Conservation (phyloP, 92 coral and sea anemone species). For the Metridium senile region DNA sequence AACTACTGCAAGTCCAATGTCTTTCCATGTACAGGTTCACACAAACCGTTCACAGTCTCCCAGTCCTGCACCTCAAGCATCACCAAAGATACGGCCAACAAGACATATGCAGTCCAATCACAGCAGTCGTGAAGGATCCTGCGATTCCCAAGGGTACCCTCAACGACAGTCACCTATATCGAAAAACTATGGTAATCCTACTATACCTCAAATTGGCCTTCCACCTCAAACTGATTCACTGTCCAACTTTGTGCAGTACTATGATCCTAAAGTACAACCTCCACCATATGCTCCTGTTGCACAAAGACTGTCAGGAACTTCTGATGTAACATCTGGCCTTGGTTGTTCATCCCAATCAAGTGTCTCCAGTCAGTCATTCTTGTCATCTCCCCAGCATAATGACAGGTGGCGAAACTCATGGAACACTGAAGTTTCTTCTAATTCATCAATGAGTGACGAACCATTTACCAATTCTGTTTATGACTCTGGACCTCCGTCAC, state of each 20-base stretch:
- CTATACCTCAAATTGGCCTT: constrained; percentile 36
- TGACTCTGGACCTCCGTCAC: constrained; percentile 88
- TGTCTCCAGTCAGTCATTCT: constrained; percentile 49
- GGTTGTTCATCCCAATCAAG: constrained; percentile 56
- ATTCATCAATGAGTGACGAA: constrained; percentile 89
- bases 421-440: constrained; percentile 88
- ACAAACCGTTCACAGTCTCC: constrained; percentile 36
- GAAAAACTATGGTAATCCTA: constrained; percentile 16
- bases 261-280: constrained; percentile 61
- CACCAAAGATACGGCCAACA: constrained; percentile 16
- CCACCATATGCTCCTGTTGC: constrained; percentile 83
- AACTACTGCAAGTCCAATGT: constrained; percentile 71
- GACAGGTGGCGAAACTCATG: constrained; percentile 80
- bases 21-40: constrained; percentile 82
- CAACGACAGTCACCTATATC: constrained; percentile 50
- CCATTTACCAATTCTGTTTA: constrained; percentile 68
- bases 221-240: constrained; percentile 23
- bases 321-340: constrained; percentile 39
- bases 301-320: constrained; percentile 50
- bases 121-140: constrained; percentile 46
- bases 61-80: neutral
- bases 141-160: constrained; percentile 28
- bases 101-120: constrained; percentile 27
- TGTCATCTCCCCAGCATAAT: constrained; percentile 51
- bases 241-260: constrained; percentile 69